Evolutionary conservation across 2,797 vertebrate genomes (phyloP).

Genomic region (Pantherophis alleghaniensis): DNA sequence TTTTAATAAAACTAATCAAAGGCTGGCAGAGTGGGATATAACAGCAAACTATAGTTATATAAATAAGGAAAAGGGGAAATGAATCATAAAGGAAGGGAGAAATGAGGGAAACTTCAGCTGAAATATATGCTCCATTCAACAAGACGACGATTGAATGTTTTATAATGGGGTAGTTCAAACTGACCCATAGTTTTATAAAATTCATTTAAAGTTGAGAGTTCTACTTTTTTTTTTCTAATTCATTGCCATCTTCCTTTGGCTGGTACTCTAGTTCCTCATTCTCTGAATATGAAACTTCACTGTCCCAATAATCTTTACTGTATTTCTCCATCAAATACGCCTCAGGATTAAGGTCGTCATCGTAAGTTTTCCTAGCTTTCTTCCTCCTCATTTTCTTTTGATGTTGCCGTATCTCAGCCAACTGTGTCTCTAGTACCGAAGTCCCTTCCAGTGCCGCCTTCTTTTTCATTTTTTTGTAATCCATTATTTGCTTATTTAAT

Average conservation of each 20-base stretch:
- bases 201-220: slow-evolving; percentile 40
- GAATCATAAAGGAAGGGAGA: neutral
- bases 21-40: neutral
- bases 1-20: neutral
- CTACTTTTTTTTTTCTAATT: slow-evolving; percentile 25
- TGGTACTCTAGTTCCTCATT: slow-evolving; percentile 44
- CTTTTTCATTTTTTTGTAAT: slow-evolving; percentile 72
- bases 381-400: slow-evolving; percentile 64
- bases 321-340: slow-evolving; percentile 63
- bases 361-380: slow-evolving; percentile 36
- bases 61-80: neutral
- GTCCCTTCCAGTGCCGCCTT: neutral
- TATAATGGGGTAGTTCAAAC: neutral
- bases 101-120: neutral
- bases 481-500: slow-evolving; percentile 77
- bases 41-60: neutral
- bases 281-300: neutral
- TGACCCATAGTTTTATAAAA: neutral
- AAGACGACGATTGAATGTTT: neutral
- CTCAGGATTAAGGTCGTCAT: slow-evolving; percentile 63
- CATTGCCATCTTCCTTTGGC: slow-evolving; percentile 31
- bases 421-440: slow-evolving; percentile 54
- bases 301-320: slow-evolving; percentile 34
- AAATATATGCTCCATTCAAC: neutral
- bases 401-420: slow-evolving; percentile 60